Base-by-base conservation (phyloP, 2,888 invertebrate species). In the Conus canariensis region DNA sequence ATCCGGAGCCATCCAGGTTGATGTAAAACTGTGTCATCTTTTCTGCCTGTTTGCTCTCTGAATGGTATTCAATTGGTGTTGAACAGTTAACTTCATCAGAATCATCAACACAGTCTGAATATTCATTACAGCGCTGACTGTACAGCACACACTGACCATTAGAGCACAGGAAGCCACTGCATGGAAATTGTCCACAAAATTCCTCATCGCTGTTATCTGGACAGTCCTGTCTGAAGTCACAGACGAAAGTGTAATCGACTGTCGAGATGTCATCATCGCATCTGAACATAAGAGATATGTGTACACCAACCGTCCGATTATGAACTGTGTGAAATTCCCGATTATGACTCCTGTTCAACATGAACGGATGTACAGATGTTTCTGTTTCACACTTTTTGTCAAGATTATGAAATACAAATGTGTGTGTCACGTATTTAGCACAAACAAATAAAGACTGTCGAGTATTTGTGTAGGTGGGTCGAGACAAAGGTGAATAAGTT, bases 1-100 rank as follows among this genome's bases (percentile, higher is more conserved):
- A 88, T 0, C 91, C 91, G 19, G 89, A 80, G 19, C 91, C 91
- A 56, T 91, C 90, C 10, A 90, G 88, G n/a, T 80, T 64, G 14
- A 91, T 80, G 58, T 85, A n/a, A 25, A 22, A 19, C 80, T 45
- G 45, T 45, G 45, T 45, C 10, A 64, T 64, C 64, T 14, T 64
- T 64, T 64, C 3, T 64, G 6, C 10, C 10, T 64, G 64, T 19
- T 58, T 14, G 82, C 3, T 58, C 19, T 22, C 25, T 22, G 22
- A 6, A 64, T 0, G 12, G 10, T 64, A 14, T 64, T 5, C 64
- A 4, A 64, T 16, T 14, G 16, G 6, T 64, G 7, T 1, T 64
- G 19, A 22, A 80, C 80, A 80, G 9, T 8, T 30, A 25, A 5
- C 8, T 30, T 80, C 80, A 5, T 80, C 80, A 80, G 30, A 80